Conservation (phyloP, 1,140 invertebrate species). For the Archivesica marissinica region DNA sequence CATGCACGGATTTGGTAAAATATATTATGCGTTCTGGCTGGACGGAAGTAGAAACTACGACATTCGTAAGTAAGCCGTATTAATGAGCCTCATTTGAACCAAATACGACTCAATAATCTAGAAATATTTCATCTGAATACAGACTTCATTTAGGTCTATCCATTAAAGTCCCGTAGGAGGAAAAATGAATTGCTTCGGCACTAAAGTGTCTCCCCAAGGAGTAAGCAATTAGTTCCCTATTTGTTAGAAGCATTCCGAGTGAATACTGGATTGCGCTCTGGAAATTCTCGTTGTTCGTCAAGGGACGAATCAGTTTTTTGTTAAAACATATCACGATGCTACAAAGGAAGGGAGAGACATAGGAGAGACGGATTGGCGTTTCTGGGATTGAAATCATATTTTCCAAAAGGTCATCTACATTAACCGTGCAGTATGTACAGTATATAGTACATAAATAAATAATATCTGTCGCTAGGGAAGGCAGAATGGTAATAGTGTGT, state of each 20-base stretch:
- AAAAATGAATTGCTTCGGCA: slow-evolving; percentile 62
- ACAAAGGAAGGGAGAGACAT: neutral
- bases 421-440: too few species aligned
- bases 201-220: slow-evolving; percentile 54
- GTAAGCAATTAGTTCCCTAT: slow-evolving; percentile 61
- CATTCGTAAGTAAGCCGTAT: slow-evolving; percentile 47
- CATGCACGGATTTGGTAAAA: slow-evolving; percentile 3
- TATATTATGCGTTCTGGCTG: neutral
- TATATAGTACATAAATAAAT: too few species aligned
- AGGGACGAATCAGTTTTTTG: slow-evolving; percentile 43
- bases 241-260: slow-evolving; percentile 51
- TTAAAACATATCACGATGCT: slow-evolving; percentile 46
- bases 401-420: too few species aligned
- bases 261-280: slow-evolving; percentile 59
- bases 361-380: slow-evolving; percentile 8
- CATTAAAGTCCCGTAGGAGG: slow-evolving; percentile 52
- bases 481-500: too few species aligned
- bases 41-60: slow-evolving; percentile 33
- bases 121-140: slow-evolving; percentile 67
- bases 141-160: slow-evolving; percentile 63
- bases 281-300: slow-evolving; percentile 30
- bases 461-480: too few species aligned
- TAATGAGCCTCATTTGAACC: slow-evolving; percentile 60
- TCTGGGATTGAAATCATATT: neutral
- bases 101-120: slow-evolving; percentile 58